Evolutionary conservation across 2,797 vertebrate species (phyloP).

Genomic region (Sebastes variabilis): DNA sequence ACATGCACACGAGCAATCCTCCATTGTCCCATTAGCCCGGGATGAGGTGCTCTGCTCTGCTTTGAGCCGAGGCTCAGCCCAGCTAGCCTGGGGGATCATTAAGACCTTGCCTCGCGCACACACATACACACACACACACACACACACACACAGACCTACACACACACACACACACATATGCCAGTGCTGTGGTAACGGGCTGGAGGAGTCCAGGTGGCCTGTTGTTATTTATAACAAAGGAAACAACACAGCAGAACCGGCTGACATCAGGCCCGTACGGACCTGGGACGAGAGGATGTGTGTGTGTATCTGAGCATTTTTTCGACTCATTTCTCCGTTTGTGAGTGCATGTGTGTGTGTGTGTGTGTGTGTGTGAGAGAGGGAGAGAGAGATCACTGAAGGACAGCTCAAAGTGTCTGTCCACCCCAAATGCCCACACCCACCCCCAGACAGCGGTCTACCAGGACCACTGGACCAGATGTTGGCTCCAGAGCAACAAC

Average conservation of each 20-base stretch:
- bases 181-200: constrained; percentile 51
- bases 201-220: constrained; percentile 85
- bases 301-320: constrained; percentile 20
- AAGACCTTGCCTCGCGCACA: constrained; percentile 60
- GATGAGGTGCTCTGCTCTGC: constrained; percentile 79
- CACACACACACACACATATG: constrained; percentile 18
- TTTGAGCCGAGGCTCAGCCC: constrained; percentile 69
- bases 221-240: constrained; percentile 99
- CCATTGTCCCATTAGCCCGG: constrained; percentile 82
- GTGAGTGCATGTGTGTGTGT: constrained; percentile 4
- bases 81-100: constrained; percentile 84
- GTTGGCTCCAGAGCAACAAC: constrained; percentile 89
- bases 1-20: constrained; percentile 63
- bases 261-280: constrained; percentile 89
- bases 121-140: constrained; percentile 14
- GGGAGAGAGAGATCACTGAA: constrained; percentile 82
- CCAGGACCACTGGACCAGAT: constrained; percentile 97
- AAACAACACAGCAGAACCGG: constrained; percentile 91
- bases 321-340: constrained; percentile 28
- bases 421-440: constrained; percentile 48
- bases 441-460: constrained; percentile 82
- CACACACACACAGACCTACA: constrained; percentile 20
- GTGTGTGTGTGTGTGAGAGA: constrained; percentile 14
- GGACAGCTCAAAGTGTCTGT: constrained; percentile 92
- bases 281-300: constrained; percentile 59